Evolutionary conservation across 1,140 invertebrate species (phyloP).

Genomic region (Zeugodacus cucurbitae): DNA sequence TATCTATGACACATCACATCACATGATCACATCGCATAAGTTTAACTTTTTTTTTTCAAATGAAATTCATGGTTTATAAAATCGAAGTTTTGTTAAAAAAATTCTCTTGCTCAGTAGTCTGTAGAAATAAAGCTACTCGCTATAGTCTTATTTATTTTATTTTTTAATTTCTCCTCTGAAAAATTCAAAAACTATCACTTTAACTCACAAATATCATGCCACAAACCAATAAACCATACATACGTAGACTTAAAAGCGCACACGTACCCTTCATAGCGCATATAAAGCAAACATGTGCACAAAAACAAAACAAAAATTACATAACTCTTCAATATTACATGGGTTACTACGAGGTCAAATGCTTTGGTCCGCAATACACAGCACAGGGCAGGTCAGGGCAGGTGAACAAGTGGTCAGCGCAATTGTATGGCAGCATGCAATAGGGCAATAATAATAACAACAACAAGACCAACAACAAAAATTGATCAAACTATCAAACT

Average conservation of each 20-base stretch:
- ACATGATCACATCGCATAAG: background rate
- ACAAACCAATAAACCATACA: background rate
- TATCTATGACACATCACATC: too few relatives aligned
- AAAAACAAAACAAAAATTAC: background rate
- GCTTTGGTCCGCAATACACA: background rate
- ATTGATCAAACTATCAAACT: constrained; percentile 58
- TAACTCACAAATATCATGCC: background rate
- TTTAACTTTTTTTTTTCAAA: too few relatives aligned
- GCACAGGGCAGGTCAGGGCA: background rate
- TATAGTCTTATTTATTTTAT: background rate
- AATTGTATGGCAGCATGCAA: background rate
- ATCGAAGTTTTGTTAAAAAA: too few relatives aligned
- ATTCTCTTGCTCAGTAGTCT: too few relatives aligned
- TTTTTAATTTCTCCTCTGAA: background rate
- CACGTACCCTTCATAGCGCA: too few relatives aligned
- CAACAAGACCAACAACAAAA: background rate
- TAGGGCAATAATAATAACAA: background rate
- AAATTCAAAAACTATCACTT: too few relatives aligned
- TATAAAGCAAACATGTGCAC: too few relatives aligned
- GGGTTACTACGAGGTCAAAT: background rate
- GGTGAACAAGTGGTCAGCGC: background rate
- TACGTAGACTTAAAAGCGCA: too few relatives aligned
- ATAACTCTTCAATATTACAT: background rate
- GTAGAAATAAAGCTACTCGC: too few relatives aligned
- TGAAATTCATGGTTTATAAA: too few relatives aligned